phyloP scores from a whole-genome alignment of 2,113 vertebrate genomes.

The Gopherus flavomarginatus region DNA sequence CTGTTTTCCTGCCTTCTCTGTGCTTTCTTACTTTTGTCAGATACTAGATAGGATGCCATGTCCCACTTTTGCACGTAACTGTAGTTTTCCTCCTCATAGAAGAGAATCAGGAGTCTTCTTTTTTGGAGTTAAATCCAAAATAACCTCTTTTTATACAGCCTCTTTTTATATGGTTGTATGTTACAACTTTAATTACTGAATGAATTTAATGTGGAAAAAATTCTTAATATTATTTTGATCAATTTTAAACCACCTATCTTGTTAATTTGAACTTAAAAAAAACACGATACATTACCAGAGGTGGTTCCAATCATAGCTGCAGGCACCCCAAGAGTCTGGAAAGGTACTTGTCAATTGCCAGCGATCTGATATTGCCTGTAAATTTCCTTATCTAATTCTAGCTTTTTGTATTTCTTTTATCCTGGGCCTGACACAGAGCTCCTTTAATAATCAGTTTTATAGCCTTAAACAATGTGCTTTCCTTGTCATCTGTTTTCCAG shows the following conservation, averaged over 20 bases:
- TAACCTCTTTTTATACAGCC: background rate
- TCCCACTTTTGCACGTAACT: background rate
- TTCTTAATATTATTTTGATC: background rate
- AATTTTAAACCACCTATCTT: background rate
- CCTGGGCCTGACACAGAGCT: background rate
- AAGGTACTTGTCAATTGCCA: background rate
- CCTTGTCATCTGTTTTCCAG: background rate
- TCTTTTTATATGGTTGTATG: background rate
- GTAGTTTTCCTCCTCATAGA: background rate
- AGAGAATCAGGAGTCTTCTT: background rate
- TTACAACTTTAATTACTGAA: background rate
- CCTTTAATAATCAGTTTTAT: background rate
- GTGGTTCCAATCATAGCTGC: background rate
- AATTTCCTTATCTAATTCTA: background rate
- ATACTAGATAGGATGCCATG: background rate
- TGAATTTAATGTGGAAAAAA: background rate
- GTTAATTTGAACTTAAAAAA: background rate
- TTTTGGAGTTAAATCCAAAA: background rate
- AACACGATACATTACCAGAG: background rate
- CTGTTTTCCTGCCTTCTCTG: background rate
- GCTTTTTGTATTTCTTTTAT: background rate
- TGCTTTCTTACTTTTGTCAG: background rate
- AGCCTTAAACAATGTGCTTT: background rate
- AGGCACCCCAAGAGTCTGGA: accelerated
- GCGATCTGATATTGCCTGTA: background rate